Evolutionary conservation across 1,140 invertebrate genomes (phyloP), one percentile per base, ranked within the genome.

Genomic region (Papilio helenus): DNA sequence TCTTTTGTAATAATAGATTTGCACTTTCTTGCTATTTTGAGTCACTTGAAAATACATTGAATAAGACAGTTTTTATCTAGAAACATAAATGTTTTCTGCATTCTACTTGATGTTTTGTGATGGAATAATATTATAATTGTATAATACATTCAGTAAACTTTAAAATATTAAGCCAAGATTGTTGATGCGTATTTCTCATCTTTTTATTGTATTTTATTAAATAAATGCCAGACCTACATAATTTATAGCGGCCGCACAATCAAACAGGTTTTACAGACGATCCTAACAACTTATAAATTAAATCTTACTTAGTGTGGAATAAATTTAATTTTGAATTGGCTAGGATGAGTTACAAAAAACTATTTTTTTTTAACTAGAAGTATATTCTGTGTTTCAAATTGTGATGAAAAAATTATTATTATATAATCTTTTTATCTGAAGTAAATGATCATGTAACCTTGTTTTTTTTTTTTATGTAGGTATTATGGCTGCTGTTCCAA

Each of bases 1-100:
- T 74, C 72, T 26, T 74, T 29, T 46, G 72, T 46, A 74, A 49
- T 72, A 72, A 72, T 74, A 49, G 44, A 46, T 74, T 49, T 74
- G 39, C 72, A 74, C 39, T 74, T 74, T 29, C 26, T 68, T 68
- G 18, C 26, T 26, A 2, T 61, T 73, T 73, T n/a, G 39, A 49
- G 42, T 51, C 72, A 74, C 44, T 74, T 23, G 44, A 49, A 16
- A 20, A 18, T 73, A 44, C 0, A 74, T 7, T 23, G 72, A 51
- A 74, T 51, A 74, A 51, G 72, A 74, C 18, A 26, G 29, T 14
- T 68, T 29, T 68, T 68, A 34, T 68, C 29, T 3, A 5, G 4
- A 34, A 5, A 68, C 18, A 65, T 65, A 65, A 68, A 68, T 68
- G 26, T 68, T 29, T 26, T 18, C 61, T 29, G 1, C 16, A 68